These are phyloP conservation scores for Oryzias celebensis DNA, from an alignment of 2,113 vertebrate genomes.

Conservation along the genomic window DNA sequence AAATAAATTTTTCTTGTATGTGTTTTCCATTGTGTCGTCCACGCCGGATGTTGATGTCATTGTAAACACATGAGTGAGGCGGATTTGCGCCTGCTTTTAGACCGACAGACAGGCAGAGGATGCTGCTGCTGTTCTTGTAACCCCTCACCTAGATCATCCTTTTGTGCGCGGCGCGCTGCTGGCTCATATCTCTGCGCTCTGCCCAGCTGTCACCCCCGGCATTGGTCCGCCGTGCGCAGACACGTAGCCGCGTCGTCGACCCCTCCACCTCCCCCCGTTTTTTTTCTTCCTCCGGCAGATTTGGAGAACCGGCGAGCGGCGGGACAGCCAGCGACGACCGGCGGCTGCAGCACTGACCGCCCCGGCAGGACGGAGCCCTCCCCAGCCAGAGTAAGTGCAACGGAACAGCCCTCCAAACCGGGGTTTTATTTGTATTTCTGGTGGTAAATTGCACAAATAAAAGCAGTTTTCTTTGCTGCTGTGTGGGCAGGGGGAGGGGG, in stretches of 20 bases:
- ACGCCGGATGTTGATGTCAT: constrained; percentile 3
- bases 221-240: constrained; percentile 58
- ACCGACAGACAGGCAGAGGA: constrained; percentile 10
- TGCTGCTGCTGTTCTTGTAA: constrained; percentile 50
- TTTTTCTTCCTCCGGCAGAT: constrained; percentile 31
- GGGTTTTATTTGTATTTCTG: not conserved
- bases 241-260: constrained; percentile 65
- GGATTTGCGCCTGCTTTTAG: constrained; percentile 1
- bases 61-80: not conserved
- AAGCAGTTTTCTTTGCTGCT: constrained; percentile 26
- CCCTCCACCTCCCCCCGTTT: constrained; percentile 33
- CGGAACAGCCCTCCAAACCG: not conserved
- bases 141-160: constrained; percentile 65
- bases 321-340: constrained; percentile 35
- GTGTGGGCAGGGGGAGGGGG: constrained; percentile 5
- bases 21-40: not conserved
- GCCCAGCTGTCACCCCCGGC: constrained; percentile 70
- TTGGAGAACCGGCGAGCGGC: constrained; percentile 52
- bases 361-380: constrained; percentile 12
- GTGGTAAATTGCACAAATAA: not conserved
- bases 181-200: constrained; percentile 42
- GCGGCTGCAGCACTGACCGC: constrained; percentile 38
- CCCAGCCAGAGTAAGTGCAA: constrained; percentile 35
- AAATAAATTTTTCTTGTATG: not conserved
- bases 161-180: constrained; percentile 40